Evolutionary conservation across 2,797 vertebrate genomes (phyloP).

Genomic region (Graptemys geographica): DNA sequence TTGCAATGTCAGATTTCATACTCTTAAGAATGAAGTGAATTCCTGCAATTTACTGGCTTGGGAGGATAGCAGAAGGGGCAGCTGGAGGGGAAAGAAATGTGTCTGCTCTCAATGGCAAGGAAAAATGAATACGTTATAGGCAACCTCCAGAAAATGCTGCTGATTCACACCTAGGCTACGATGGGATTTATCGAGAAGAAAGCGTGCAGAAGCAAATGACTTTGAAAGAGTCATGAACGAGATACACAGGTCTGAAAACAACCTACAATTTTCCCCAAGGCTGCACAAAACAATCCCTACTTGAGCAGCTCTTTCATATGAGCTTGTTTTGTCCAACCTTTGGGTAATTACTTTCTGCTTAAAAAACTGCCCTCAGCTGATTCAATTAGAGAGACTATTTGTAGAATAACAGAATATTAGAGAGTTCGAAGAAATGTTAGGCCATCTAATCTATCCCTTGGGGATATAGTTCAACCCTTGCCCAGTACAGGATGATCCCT

Average conservation of each 20-base stretch:
- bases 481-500: not conserved
- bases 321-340: slow-evolving; percentile 38
- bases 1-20: not conserved
- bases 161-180: slow-evolving; percentile 18
- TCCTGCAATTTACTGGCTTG: not conserved
- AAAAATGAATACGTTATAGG: not conserved
- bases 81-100: not conserved
- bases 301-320: slow-evolving; percentile 49
- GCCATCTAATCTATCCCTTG: not conserved
- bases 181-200: slow-evolving; percentile 8
- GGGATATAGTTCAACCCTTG: slow-evolving; percentile 21
- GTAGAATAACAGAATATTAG: slow-evolving; percentile 26
- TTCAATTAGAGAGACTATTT: slow-evolving; percentile 38
- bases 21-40: not conserved
- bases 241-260: slow-evolving; percentile 55
- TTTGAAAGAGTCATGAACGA: slow-evolving; percentile 16
- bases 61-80: not conserved
- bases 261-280: slow-evolving; percentile 41
- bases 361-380: slow-evolving; percentile 24
- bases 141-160: not conserved
- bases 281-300: slow-evolving; percentile 53
- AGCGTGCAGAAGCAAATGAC: slow-evolving; percentile 40
- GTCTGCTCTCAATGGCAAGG: not conserved
- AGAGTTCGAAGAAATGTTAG: slow-evolving; percentile 53
- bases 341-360: slow-evolving; percentile 58